Evolutionary conservation across 2,113 vertebrate species (phyloP).

Genomic region (Lota lota): DNA sequence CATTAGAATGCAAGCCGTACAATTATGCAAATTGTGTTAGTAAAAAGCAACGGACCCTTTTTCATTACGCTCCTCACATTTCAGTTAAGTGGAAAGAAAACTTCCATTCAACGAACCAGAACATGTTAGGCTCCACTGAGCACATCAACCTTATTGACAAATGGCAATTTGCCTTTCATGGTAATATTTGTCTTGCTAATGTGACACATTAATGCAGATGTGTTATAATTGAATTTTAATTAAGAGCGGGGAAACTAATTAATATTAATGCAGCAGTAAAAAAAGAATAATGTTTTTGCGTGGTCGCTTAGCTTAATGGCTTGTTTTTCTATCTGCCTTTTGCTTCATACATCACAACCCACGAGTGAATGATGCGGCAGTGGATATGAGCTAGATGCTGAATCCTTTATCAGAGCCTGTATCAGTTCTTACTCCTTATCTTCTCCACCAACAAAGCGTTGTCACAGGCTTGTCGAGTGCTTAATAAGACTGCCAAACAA

Average conservation of each 20-base stretch:
- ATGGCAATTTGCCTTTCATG: constrained; percentile 7
- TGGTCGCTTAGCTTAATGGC: constrained; percentile 30
- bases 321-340: constrained; percentile 10
- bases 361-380: constrained; percentile 9
- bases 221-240: constrained; percentile 47
- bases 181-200: constrained; percentile 28
- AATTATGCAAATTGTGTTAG: background rate
- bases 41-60: background rate
- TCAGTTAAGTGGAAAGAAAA: background rate
- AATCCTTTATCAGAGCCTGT: background rate
- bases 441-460: background rate
- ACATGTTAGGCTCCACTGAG: background rate
- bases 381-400: background rate
- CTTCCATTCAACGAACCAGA: background rate
- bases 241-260: constrained; percentile 16
- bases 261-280: constrained; percentile 26
- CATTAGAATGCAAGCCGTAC: background rate
- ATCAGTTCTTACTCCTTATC: constrained; percentile 2
- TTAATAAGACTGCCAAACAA: too few species aligned
- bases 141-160: background rate
- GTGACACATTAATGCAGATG: constrained; percentile 20
- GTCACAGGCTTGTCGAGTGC: too few species aligned
- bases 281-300: constrained; percentile 36
- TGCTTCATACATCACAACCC: constrained; percentile 21
- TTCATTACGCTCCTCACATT: background rate